These are phyloP conservation scores for Miopithecus talapoin DNA, from an alignment of 2,797 vertebrate genomes.

Conservation along the genomic window DNA sequence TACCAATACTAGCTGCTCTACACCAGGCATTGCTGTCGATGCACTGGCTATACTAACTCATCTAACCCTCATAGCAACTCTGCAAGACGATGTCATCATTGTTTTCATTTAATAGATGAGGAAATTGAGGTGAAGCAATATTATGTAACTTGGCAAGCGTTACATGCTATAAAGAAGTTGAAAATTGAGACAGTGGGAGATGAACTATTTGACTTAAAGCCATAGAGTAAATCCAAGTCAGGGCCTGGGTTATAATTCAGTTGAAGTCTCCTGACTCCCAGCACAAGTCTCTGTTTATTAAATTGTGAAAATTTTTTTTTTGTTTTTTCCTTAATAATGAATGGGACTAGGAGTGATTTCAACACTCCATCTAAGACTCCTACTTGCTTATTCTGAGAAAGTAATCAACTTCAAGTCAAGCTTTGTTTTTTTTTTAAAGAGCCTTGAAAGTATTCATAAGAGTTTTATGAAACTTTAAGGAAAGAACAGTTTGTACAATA, in stretches of 20 bases:
- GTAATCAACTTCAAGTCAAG: constrained; percentile 49
- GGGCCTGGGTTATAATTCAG: neutral
- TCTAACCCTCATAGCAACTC: neutral
- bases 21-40: neutral
- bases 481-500: constrained; percentile 62
- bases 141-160: neutral
- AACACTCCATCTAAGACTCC: neutral
- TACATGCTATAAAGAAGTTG: neutral
- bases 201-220: neutral
- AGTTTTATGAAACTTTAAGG: constrained; percentile 50
- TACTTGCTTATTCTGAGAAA: constrained; percentile 50
- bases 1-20: neutral
- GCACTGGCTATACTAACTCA: neutral
- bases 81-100: neutral
- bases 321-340: constrained; percentile 18
- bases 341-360: constrained; percentile 12
- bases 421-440: constrained; percentile 41
- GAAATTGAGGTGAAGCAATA: neutral
- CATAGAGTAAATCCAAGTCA: neutral
- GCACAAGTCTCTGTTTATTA: neutral
- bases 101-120: constrained; percentile 1
- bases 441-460: neutral
- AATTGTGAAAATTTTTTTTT: neutral
- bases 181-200: neutral
- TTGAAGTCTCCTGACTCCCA: neutral